Conservation (phyloP, 2,113 vertebrate genomes). For the Pterocles orientalis region DNA sequence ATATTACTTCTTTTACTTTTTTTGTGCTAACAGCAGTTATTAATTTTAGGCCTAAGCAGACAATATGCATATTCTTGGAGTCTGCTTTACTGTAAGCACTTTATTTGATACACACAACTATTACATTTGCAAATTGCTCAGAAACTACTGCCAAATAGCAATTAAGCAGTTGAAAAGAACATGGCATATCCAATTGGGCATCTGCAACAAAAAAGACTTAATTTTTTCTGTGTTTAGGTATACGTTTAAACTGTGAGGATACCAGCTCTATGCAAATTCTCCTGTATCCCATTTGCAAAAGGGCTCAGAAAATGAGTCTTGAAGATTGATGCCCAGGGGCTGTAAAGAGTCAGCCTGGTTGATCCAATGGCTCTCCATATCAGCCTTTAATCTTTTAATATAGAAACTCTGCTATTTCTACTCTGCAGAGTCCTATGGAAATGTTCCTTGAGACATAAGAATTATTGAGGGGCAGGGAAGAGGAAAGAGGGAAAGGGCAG, state of each 20-base stretch:
- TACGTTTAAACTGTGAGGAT: slow-evolving; percentile 7
- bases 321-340: background rate
- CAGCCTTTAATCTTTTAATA: background rate
- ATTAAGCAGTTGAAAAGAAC: slow-evolving; percentile 69
- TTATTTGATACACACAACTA: slow-evolving; percentile 65
- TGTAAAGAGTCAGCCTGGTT: background rate
- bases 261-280: background rate
- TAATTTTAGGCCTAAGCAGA: slow-evolving; percentile 71
- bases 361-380: background rate
- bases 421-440: background rate
- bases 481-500: background rate
- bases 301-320: background rate
- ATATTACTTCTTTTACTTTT: slow-evolving; percentile 44
- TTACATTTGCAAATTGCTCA: slow-evolving; percentile 71
- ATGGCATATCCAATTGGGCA: background rate
- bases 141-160: slow-evolving; percentile 72
- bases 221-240: slow-evolving; percentile 42
- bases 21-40: slow-evolving; percentile 61
- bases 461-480: background rate
- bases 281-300: background rate
- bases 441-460: background rate
- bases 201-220: slow-evolving; percentile 25
- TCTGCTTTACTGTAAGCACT: slow-evolving; percentile 67
- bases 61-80: slow-evolving; percentile 68
- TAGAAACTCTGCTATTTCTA: background rate